A percentile compares a stretch with the other conserved stretches of the same genome.
These are phyloP conservation scores for Drosophila algonquin DNA, from an alignment of 2,888 invertebrate genomes.

Conservation along the genomic window DNA sequence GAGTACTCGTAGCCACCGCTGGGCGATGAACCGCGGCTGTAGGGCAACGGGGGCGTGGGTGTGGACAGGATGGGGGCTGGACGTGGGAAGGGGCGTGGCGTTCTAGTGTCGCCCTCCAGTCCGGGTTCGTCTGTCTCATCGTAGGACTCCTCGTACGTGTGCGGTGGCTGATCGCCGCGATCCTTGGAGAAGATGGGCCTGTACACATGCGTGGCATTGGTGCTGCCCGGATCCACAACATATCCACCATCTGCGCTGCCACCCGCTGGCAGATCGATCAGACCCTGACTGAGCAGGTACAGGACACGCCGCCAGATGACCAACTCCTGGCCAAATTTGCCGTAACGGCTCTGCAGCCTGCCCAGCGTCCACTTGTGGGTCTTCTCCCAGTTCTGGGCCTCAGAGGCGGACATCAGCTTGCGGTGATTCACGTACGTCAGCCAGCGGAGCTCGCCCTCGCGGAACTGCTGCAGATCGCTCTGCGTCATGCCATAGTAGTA, in stretches of 20 bases:
- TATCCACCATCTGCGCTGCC: conserved; percentile 61
- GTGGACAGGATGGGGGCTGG: conserved; percentile 37
- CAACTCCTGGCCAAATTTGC: conserved; percentile 65
- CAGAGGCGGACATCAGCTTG: conserved; percentile 57
- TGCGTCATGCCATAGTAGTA: conserved; percentile 74
- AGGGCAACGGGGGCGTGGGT: conserved; percentile 51
- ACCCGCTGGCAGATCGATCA: conserved; percentile 69
- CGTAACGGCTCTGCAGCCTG: conserved; percentile 61
- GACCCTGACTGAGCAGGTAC: conserved; percentile 78
- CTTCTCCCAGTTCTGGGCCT: conserved; percentile 64
- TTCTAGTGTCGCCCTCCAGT: conserved; percentile 66
- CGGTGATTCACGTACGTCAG: conserved; percentile 76
- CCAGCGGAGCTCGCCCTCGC: conserved; percentile 76
- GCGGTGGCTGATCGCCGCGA: conserved; percentile 84
- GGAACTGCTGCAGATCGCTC: conserved; percentile 79
- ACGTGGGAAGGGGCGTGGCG: conserved; percentile 23
- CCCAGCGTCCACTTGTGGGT: conserved; percentile 66
- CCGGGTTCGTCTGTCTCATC: conserved; percentile 80
- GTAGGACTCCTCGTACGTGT: conserved; percentile 78
- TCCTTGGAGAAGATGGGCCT: conserved; percentile 78
- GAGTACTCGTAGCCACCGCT: conserved; percentile 50
- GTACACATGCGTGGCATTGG: conserved; percentile 64
- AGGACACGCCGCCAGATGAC: conserved; percentile 79
- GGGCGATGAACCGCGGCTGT: conserved; percentile 9
- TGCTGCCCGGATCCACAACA: conserved; percentile 63